Evolutionary conservation across 2,797 vertebrate species (phyloP).

Genomic region (Scyliorhinus canicula): DNA sequence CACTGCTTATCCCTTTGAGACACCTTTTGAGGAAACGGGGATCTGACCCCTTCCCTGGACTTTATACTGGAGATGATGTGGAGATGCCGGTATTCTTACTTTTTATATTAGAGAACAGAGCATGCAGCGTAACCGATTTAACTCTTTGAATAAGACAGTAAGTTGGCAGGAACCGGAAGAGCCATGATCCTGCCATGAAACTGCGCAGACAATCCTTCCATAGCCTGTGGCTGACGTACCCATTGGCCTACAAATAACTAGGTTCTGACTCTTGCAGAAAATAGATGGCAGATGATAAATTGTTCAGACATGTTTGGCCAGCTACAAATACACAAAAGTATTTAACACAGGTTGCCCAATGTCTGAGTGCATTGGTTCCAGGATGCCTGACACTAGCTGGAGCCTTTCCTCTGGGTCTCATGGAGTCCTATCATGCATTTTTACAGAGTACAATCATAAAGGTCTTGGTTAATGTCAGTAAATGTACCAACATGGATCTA

Average conservation of each 20-base stretch:
- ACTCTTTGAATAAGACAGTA: not conserved
- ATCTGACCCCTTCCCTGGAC: not conserved
- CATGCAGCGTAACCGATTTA: not conserved
- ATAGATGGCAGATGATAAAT: not conserved
- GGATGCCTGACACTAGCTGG: not conserved
- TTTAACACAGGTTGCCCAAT: not conserved
- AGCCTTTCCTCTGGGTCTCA: not conserved
- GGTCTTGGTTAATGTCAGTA: not conserved
- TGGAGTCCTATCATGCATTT: not conserved
- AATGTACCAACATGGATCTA: not conserved
- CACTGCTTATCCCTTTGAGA: not conserved
- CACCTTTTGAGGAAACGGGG: not conserved
- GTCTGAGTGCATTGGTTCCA: not conserved
- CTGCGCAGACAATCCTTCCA: not conserved
- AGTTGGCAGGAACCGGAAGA: not conserved
- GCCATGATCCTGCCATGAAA: not conserved
- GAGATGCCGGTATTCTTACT: too few relatives aligned
- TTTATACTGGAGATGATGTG: not conserved
- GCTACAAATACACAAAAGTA: not conserved
- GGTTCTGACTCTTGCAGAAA: not conserved
- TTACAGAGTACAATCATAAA: not conserved
- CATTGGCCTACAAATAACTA: not conserved
- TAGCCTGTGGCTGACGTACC: not conserved
- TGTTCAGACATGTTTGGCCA: not conserved
- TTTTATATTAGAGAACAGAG: not conserved